Evolutionary conservation across 2,797 vertebrate species (phyloP).

Genomic region (Sphenopsis melanotis): DNA sequence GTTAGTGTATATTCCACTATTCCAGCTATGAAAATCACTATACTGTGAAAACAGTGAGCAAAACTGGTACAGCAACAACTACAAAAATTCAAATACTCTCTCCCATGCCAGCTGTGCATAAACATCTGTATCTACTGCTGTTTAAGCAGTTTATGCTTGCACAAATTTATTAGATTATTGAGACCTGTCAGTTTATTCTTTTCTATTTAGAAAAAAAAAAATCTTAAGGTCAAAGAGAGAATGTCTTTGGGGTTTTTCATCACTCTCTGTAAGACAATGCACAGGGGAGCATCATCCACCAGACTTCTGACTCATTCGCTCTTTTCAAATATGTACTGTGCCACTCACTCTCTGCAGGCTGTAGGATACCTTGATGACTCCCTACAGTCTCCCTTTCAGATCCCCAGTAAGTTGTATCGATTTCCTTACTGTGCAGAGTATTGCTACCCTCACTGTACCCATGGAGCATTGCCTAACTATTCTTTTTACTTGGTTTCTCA

Average conservation of each 20-base stretch:
- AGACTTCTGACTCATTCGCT: background rate
- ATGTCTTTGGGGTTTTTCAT: background rate
- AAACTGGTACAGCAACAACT: background rate
- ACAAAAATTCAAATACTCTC: background rate
- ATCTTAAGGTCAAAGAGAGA: background rate
- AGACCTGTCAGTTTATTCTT: background rate
- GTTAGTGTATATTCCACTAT: background rate
- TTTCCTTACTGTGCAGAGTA: background rate
- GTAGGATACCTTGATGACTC: background rate
- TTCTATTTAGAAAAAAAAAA: background rate
- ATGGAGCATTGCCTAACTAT: background rate
- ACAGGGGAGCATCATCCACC: background rate
- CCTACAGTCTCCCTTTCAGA: background rate
- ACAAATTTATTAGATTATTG: background rate
- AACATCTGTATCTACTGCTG: background rate
- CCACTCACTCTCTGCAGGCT: background rate
- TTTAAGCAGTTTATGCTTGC: background rate
- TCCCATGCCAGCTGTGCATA: rapidly evolving
- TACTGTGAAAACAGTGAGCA: background rate
- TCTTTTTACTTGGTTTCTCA: background rate
- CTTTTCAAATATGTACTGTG: background rate
- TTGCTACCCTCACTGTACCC: background rate
- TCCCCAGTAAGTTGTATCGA: background rate
- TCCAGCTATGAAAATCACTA: background rate
- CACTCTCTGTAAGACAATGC: background rate